Evolutionary conservation across 2,113 vertebrate species (phyloP).

Genomic region (Neodon shergylaensis): DNA sequence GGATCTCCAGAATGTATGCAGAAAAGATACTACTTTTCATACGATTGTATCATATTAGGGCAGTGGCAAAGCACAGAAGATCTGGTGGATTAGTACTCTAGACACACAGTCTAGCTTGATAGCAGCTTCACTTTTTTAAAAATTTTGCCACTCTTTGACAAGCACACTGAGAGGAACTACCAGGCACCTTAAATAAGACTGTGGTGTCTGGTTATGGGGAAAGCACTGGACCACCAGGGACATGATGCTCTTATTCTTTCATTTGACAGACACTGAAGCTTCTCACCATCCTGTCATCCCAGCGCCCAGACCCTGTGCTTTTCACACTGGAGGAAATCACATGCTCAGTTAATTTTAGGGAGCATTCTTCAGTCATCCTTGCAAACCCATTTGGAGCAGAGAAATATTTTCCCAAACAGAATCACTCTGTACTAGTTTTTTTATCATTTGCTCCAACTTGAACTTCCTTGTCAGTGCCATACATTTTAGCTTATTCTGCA

Average conservation of each 20-base stretch:
- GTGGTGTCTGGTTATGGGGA: fast-evolving
- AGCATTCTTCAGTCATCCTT: neutral
- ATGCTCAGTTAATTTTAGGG: neutral
- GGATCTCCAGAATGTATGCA: neutral
- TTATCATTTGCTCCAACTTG: neutral
- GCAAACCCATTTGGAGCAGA: neutral
- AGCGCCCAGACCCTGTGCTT: fast-evolving
- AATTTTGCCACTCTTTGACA: neutral
- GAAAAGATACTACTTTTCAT: neutral
- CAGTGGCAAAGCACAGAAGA: neutral
- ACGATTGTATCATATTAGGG: fast-evolving
- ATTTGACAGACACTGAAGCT: neutral
- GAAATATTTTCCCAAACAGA: neutral
- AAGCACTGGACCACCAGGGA: fast-evolving
- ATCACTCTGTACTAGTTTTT: too few relatives aligned
- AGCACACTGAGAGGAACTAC: neutral
- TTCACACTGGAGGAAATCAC: neutral
- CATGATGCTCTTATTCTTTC: too few relatives aligned
- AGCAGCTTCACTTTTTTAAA: neutral
- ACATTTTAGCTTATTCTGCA: neutral
- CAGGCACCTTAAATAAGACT: fast-evolving
- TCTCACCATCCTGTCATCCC: neutral
- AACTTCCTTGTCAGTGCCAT: neutral
- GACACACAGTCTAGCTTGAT: neutral
- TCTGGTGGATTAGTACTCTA: neutral